Base-by-base conservation (phyloP, 2,888 invertebrate genomes). In the Nymphalis c-album region DNA sequence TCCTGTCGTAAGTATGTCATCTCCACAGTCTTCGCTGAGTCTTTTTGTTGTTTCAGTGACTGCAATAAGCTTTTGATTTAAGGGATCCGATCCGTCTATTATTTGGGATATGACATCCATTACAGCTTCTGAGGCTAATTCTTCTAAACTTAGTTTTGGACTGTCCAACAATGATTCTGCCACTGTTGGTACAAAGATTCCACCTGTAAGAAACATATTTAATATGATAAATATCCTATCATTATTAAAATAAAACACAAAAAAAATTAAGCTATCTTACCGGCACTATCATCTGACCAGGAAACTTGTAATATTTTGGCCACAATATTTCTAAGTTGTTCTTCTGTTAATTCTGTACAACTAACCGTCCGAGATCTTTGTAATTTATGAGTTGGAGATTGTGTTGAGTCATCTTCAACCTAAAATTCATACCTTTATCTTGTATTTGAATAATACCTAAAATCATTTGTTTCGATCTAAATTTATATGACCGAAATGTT, bases 251-350 rank as follows among this genome's bases (percentile, higher is more conserved):
- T n/a, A 1, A 40, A 57, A 57, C 10, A 10, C 18, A 35, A 57
- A n/a, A n/a, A 10, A 7, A 17, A 26, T 31, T 10, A 0, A 53
- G 13, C 2, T 40, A 26, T 5, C 75, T 77, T 80, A 84, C 94
- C 94, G 76, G 90, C 88, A 77, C 93, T 93, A 61, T 91, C 91
- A 76, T 94, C 94, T 71, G 93, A 93, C 95, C 96, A 96, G 2
- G 96, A 94, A 48, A 95, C 95, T 81, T 95, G 94, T 20, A 97
- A 86, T 66, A 97, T 94, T 78, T 95, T 93, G 2, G 95, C 95
- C 60, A 96, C 92, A 72, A 95, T 93, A 64, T 92, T 85, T 71
- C 94, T 88, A 31, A 95, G 89, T 79, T 95, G 95, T 63, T 95
- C 95, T 70, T 94, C 94, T 7, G 94, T 94, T 64, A 95, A 85